Base-by-base conservation (phyloP, 2,888 invertebrate species). In the Microchrysa polita region DNA sequence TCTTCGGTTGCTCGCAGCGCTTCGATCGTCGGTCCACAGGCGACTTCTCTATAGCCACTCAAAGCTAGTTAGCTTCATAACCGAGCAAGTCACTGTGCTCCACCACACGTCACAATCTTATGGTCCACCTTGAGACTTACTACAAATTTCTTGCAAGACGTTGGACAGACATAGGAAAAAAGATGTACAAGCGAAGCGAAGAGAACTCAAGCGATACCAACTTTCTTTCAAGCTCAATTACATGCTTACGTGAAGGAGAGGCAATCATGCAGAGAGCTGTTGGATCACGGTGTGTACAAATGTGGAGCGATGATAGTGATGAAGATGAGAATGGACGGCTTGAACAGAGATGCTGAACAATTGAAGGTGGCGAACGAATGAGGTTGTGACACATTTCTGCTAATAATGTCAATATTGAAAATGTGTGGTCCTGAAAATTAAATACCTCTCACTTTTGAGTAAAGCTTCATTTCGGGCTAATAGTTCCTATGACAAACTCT, bases 201-300 rank as follows among this genome's bases (percentile, higher is more conserved):
- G 27, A 34, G 27, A 34, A 34, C 27, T 7, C 27, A 34, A 34
- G 48, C 16, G 48, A 12, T 48, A 40, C 61, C 7, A 40, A 40
- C 61, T 61, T 61, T 61, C 61, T 40, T 40, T 59, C 27, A 20
- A 40, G 61, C 40, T 61, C 61, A 61, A 61, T 61, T 61, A 61
- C 61, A 61, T 27, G 40, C 61, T 61, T 61, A 40, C 61, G 61
- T n/a, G 61, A 34, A 23, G 59, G 23, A 61, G 61, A 61, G 61
- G 16, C 61, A 48, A 48, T 48, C 61, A n/a, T 20, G 61, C 61
- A 27, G 40, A 61, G 40, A 61, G 18, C 40, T 34, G 27, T 40
- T 40, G 27, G 61, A 40, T 42, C 9, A 27, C 27, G 34, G 34
- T 18, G 20, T 55, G 23, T 16, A 14, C 18, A 61, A 61, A 61